Evolutionary conservation across 1,140 invertebrate species (phyloP), one percentile per base, ranked within the genome.

Genomic region (Magallana angulata): DNA sequence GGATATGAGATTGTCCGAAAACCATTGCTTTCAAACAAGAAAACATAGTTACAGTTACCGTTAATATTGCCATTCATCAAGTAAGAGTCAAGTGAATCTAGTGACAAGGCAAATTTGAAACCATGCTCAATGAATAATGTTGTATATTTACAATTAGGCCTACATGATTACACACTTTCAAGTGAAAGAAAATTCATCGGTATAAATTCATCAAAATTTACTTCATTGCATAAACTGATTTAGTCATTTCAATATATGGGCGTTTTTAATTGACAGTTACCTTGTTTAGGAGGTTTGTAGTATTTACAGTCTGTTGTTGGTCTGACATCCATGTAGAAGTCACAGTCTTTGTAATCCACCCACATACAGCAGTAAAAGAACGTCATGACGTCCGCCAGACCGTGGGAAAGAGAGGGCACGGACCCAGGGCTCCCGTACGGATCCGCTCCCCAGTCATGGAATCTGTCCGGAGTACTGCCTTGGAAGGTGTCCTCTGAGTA

Each of bases 1-100:
- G 96, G 59, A 99, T 95, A 94, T 99, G 99, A 0, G 98, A 98
- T 95, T 99, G 98, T 0, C 98, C 99, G 93, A 98, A 99, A 30
- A 98, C 97, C 24, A 97, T 95, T 14, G 95, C 96, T 96, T 91
- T 11, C 89, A 82, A 88, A 76, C 57, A 84, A 7, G 36, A 48
- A 48, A 3, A 48, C 36, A 48, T 48, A 48, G 36, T 48, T 48
- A 48, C 24, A 24, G 24, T 24, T 24, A 24, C 24, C 1, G 0
- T 24, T 24, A 24, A 24, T 48, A 48, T 48, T 48, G 36, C 5
- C 36, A 48, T 48, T 48, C 36, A 48, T 48, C 36, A 48, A 48
- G 36, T 48, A 48, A 48, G 36, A 48, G 2, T 48, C 5, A 48
- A 48, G 36, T 5, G 36, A 48, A 48, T 48, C 36, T 48, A 48